Conservation (phyloP, 2,113 vertebrate species). For the Eulemur macaco region DNA sequence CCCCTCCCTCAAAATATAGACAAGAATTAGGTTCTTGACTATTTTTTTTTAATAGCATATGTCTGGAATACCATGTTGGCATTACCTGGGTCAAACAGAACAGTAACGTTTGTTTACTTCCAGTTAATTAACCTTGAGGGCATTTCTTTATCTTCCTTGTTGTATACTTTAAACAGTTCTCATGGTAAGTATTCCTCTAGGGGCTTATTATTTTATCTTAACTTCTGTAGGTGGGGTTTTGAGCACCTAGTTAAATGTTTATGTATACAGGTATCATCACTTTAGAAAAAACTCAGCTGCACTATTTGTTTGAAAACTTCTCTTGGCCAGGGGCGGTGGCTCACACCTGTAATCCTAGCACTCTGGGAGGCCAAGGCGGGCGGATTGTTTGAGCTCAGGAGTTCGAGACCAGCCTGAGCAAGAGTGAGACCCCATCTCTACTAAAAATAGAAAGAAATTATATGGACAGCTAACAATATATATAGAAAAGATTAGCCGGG, state of each 20-base stretch:
- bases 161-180: constrained; percentile 64
- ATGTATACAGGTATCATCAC: neutral
- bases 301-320: neutral
- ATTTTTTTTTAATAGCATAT: neutral
- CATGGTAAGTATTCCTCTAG: constrained; percentile 71
- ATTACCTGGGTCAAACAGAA: constrained; percentile 54
- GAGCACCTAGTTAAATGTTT: constrained; percentile 60
- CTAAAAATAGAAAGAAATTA: too few species aligned
- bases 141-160: constrained; percentile 59
- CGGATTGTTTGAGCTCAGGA: too few species aligned
- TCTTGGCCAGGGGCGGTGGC: neutral
- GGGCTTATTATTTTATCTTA: constrained; percentile 77
- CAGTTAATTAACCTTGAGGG: constrained; percentile 80
- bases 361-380: too few species aligned
- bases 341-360: too few species aligned
- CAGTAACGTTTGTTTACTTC: constrained; percentile 64
- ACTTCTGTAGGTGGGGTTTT: constrained; percentile 57
- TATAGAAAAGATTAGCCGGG: too few species aligned
- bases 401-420: too few species aligned
- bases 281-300: neutral
- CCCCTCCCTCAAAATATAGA: neutral
- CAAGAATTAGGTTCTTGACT: neutral
- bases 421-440: too few species aligned
- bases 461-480: too few species aligned
- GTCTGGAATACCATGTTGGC: neutral